Conservation (phyloP, 1,140 invertebrate genomes). For the Macrobrachium rosenbergii region DNA sequence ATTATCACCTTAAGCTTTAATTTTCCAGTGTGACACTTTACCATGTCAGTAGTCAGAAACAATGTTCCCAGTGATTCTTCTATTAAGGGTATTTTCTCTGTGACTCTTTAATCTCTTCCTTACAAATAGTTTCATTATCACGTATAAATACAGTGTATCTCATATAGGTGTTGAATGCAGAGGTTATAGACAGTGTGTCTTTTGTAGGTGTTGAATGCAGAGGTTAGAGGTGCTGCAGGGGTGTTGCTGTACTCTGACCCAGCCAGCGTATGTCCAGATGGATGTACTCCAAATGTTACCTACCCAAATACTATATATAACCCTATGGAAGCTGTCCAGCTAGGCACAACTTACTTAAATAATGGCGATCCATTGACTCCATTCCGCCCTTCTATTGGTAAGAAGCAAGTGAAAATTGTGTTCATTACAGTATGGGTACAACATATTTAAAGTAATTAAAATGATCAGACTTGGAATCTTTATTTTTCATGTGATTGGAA, state of each 20-base stretch:
- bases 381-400: conserved; percentile 58
- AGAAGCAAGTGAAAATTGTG: background rate
- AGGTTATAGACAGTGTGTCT: background rate
- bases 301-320: conserved; percentile 54
- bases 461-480: no score
- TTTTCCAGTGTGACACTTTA: no score
- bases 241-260: conserved; percentile 66
- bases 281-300: background rate
- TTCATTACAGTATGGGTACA: background rate
- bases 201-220: conserved; percentile 19
- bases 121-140: no score
- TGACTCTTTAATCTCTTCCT: no score
- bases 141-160: no score
- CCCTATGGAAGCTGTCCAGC: conserved; percentile 38
- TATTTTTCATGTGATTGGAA: no score
- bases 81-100: no score
- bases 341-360: conserved; percentile 24
- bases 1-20: no score
- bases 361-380: conserved; percentile 60
- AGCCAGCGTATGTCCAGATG: conserved; percentile 21
- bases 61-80: no score
- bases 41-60: no score
- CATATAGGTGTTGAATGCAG: background rate
- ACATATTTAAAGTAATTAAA: no score
- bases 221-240: conserved; percentile 11